Base-by-base conservation (phyloP, 2,888 invertebrate genomes). In the Pseudococcus longispinus region DNA sequence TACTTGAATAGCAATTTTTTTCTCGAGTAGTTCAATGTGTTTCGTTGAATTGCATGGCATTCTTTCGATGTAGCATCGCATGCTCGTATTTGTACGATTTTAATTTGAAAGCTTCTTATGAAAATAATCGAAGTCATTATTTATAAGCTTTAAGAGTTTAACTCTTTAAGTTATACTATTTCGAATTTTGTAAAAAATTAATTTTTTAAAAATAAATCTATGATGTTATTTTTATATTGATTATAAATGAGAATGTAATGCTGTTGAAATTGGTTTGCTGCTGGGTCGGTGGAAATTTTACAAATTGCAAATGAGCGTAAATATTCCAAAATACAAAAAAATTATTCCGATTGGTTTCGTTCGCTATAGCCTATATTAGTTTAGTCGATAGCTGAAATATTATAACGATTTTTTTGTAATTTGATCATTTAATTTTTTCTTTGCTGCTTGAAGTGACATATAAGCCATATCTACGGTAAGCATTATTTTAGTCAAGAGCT, bases 391-490 rank as follows among this genome's bases (percentile, higher is more conserved):
- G 42, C 60, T 60, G 20, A 60, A 20, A 37, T 60, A 84, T 42
- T 37, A n/a, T 29, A 60, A 84, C 23, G 51, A 51, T 46, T 83
- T 46, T 83, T 83, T 32, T 60, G 60, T 46, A 84, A 84, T 83
- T 83, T 26, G 51, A 83, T 51, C 11, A 15, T 32, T 51, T 18
- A 83, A 51, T 65, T 84, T 84, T 84, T 65, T 84, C 55, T 84
- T 84, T 84, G 84, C 84, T 60, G 84, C 84, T 84, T 84, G 84
- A 84, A 84, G 84, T 84, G 84, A 60, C 46, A 29, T 84, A 37
- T 84, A 84, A 84, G 84, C 65, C 84, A 51, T 55, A 26, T 32
- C 9, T 65, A 60, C 84, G 84, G 84, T 84, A 84, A 84, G 84
- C 84, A 84, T 84, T 84, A 32, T 37, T 42, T 32, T 32, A 23